phyloP scores from a whole-genome alignment of 2,888 invertebrate genomes.

The Ditula angustiorana region DNA sequence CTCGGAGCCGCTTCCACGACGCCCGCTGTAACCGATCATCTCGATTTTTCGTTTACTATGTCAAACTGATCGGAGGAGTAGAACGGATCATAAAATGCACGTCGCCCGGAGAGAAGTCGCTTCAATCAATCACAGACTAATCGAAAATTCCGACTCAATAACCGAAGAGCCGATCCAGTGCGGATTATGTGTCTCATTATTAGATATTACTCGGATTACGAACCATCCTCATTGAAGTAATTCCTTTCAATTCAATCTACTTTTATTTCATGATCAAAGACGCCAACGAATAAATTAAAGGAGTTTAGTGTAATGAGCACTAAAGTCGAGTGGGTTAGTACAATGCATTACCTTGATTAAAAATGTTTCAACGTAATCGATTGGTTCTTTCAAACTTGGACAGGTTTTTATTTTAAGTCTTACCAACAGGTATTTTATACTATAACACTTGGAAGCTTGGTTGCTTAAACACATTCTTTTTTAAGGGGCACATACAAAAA shows the following conservation, averaged over 20 bases:
- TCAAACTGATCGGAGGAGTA: constrained; percentile 66
- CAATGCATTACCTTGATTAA: constrained; percentile 54
- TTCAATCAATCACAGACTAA: constrained; percentile 83
- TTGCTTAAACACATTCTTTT: no score
- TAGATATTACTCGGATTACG: constrained; percentile 71
- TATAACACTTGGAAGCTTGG: no score
- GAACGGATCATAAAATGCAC: constrained; percentile 81
- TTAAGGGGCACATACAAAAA: no score
- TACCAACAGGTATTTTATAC: not conserved
- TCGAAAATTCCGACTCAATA: constrained; percentile 83
- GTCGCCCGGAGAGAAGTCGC: constrained; percentile 71
- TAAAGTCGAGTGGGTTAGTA: constrained; percentile 51
- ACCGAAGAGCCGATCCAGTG: constrained; percentile 69
- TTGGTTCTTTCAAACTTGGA: constrained; percentile 43
- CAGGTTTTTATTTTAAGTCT: not conserved
- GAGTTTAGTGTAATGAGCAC: constrained; percentile 58
- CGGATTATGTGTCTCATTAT: constrained; percentile 80
- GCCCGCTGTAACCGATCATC: constrained; percentile 46
- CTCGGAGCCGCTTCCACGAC: constrained; percentile 13
- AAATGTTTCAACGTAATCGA: constrained; percentile 29
- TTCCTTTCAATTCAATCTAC: constrained; percentile 60
- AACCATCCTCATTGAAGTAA: constrained; percentile 59
- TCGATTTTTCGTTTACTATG: constrained; percentile 58
- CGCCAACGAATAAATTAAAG: constrained; percentile 64
- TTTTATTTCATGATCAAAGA: constrained; percentile 66